A percentile compares a stretch with the other conserved stretches of the same genome.
phyloP scores from a whole-genome alignment of 2,888 invertebrate genomes.

The Lasioglossum leucozonium region DNA sequence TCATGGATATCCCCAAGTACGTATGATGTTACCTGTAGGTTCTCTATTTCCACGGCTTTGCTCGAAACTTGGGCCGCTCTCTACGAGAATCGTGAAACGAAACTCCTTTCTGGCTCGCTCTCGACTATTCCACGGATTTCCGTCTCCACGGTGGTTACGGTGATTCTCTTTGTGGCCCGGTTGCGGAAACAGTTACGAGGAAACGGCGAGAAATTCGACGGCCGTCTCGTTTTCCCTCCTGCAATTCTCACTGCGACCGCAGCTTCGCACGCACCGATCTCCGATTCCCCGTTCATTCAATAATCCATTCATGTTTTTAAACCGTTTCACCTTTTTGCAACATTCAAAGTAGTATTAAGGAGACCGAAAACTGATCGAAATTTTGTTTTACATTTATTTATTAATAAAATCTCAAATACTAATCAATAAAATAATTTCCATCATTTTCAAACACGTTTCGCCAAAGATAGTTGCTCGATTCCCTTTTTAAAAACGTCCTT shows the following conservation, averaged over 20 bases:
- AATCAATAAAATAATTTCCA: no score
- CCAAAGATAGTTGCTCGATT: no score
- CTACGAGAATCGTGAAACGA: conserved; percentile 69
- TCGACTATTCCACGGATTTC: conserved; percentile 62
- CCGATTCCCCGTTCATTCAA: not conserved
- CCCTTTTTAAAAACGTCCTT: no score
- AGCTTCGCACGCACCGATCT: not conserved
- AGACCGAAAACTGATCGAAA: no score
- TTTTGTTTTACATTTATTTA: no score
- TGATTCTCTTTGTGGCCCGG: conserved; percentile 43
- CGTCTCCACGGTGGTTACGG: conserved; percentile 52
- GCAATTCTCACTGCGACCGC: conserved; percentile 31
- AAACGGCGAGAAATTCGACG: conserved; percentile 46
- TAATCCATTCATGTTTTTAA: not conserved
- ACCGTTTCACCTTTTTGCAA: not conserved
- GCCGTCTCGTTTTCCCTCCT: not conserved
- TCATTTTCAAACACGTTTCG: no score
- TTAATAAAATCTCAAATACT: no score
- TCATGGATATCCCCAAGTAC: conserved; percentile 70
- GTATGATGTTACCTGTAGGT: conserved; percentile 75
- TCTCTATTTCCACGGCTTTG: conserved; percentile 64
- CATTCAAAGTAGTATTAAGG: not conserved
- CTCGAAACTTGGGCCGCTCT: conserved; percentile 56
- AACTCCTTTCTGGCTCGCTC: conserved; percentile 54
- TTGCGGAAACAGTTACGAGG: conserved; percentile 39